These are phyloP conservation scores for Mythimna ferrago DNA, from an alignment of 2,888 invertebrate genomes.

Conservation along the genomic window DNA sequence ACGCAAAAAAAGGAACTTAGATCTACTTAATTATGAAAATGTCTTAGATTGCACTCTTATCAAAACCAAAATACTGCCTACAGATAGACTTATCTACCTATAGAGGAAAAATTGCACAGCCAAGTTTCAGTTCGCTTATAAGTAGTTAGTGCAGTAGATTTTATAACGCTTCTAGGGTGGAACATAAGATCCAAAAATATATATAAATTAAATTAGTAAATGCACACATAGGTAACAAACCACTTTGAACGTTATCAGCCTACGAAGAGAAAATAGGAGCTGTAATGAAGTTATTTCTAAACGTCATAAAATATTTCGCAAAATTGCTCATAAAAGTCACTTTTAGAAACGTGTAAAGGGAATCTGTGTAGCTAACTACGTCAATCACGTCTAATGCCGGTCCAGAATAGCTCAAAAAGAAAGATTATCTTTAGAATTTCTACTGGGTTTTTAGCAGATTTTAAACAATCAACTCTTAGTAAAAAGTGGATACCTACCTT, in stretches of 20 bases:
- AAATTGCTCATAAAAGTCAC: constrained; percentile 69
- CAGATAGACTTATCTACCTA: too few species aligned
- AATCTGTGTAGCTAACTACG: constrained; percentile 70
- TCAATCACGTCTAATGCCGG: constrained; percentile 64
- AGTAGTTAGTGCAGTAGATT: too few species aligned
- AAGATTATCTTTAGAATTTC: constrained; percentile 23
- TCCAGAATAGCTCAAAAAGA: constrained; percentile 52
- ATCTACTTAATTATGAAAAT: too few species aligned
- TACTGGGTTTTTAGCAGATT: constrained; percentile 2
- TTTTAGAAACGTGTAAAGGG: constrained; percentile 71
- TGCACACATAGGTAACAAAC: neutral
- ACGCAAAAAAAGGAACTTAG: too few species aligned
- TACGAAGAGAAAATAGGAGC: constrained; percentile 50
- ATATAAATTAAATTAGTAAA: neutral
- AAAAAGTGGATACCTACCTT: neutral
- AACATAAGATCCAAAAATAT: neutral
- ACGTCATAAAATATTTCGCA: constrained; percentile 70
- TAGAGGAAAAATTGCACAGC: neutral
- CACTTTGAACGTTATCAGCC: constrained; percentile 30
- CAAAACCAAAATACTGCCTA: neutral
- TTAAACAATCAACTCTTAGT: neutral
- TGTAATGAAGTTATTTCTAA: constrained; percentile 68
- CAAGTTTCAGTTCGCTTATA: neutral
- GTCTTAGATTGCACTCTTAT: neutral
- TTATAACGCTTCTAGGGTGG: neutral